Evolutionary conservation across 2,797 vertebrate genomes (phyloP).

Genomic region (Schizothorax lantsangensis): DNA sequence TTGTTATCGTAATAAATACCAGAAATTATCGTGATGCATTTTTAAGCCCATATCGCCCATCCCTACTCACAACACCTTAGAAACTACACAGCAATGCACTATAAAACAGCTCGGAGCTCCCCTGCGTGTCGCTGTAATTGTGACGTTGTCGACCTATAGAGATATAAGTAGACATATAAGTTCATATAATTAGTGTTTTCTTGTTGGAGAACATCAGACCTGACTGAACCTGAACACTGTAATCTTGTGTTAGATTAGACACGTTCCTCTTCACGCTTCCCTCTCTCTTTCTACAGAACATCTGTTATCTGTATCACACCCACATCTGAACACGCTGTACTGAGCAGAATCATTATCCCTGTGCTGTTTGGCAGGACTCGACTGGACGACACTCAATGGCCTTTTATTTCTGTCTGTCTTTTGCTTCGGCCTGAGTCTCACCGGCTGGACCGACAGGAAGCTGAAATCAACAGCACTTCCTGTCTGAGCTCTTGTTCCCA

Average conservation of each 20-base stretch:
- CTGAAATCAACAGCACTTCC: conserved; percentile 16
- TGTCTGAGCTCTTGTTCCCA: not conserved
- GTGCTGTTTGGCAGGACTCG: not conserved
- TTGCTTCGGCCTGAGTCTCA: not conserved
- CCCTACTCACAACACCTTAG: no score
- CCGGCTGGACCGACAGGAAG: conserved; percentile 11
- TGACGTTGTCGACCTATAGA: not conserved
- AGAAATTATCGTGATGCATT: no score
- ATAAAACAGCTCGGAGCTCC: not conserved
- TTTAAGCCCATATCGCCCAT: no score
- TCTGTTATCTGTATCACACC: conserved; percentile 47
- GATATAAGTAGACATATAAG: no score
- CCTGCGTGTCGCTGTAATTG: not conserved
- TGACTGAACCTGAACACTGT: conserved; percentile 21
- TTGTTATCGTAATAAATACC: no score
- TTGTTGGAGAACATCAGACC: not conserved
- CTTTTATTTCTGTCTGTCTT: not conserved
- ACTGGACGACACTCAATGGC: not conserved
- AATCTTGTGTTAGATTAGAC: conserved; percentile 28
- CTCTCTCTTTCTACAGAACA: conserved; percentile 18
- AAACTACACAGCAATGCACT: not conserved
- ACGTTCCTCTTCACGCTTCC: conserved; percentile 20
- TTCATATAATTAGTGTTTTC: not conserved
- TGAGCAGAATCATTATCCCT: not conserved
- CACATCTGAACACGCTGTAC: conserved; percentile 32